These are phyloP conservation scores for Pseudomyrmex sp. DNA, from an alignment of 1,140 invertebrate genomes.

Conservation along the genomic window DNA sequence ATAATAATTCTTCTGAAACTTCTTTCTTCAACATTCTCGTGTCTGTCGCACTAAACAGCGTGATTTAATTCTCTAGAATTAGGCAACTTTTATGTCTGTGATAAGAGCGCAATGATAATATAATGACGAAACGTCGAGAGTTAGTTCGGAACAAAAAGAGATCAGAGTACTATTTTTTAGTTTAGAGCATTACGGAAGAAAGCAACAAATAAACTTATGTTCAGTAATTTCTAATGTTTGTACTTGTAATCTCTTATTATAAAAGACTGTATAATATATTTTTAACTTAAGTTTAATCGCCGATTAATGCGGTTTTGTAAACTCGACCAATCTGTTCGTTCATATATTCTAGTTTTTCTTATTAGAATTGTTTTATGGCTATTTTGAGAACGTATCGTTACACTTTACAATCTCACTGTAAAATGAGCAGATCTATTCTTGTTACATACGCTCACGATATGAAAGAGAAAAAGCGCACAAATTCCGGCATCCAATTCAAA, in stretches of 20 bases:
- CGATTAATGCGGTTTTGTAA: background rate
- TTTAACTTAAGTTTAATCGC: constrained; percentile 51
- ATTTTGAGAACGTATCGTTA: background rate
- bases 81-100: constrained; percentile 72
- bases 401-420: background rate
- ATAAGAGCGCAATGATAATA: constrained; percentile 65
- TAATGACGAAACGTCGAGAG: constrained; percentile 30
- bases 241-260: background rate
- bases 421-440: background rate
- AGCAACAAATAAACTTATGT: constrained; percentile 46
- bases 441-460: constrained; percentile 13
- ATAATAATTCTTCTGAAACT: background rate
- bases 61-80: constrained; percentile 61
- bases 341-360: constrained; percentile 5
- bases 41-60: background rate
- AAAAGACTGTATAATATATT: constrained; percentile 34
- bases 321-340: background rate
- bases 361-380: background rate
- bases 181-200: constrained; percentile 42
- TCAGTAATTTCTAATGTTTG: background rate
- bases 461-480: constrained; percentile 38
- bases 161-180: constrained; percentile 50
- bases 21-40: constrained; percentile 35
- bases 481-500: constrained; percentile 10
- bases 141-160: constrained; percentile 9